These are phyloP conservation scores for Scaptomyza cyrtandrae DNA, from an alignment of 2,888 invertebrate genomes.

Conservation along the genomic window DNA sequence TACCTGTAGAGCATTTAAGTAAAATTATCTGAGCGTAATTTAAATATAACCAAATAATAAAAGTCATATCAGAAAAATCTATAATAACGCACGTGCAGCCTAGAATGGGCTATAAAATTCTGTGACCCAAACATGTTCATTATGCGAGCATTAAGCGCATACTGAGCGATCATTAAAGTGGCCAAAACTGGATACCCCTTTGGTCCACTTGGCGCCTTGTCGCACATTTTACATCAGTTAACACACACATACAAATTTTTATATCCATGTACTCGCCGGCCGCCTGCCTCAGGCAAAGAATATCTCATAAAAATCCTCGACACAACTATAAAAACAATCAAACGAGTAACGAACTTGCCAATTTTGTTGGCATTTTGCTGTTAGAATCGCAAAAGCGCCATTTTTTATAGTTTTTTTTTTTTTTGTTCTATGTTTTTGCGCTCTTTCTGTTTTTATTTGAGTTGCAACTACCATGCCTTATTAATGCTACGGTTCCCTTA, in stretches of 20 bases:
- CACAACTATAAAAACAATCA: conserved; percentile 77
- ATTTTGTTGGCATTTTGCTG: no score
- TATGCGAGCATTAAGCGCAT: conserved; percentile 20
- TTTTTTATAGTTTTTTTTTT: background rate
- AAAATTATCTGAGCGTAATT: background rate
- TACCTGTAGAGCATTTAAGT: no score
- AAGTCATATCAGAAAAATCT: background rate
- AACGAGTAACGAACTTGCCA: conserved; percentile 71
- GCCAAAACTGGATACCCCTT: conserved; percentile 22
- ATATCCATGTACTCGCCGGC: conserved; percentile 43
- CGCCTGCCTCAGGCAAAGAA: conserved; percentile 1
- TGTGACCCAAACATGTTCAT: conserved; percentile 15
- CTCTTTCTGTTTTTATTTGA: conserved; percentile 30
- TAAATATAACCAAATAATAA: background rate
- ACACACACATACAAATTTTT: conserved; percentile 71
- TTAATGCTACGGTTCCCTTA: conserved; percentile 32
- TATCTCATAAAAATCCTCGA: conserved; percentile 59
- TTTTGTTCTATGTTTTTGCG: conserved; percentile 14
- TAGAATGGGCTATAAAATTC: conserved; percentile 3
- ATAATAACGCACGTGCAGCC: background rate
- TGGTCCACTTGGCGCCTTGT: conserved; percentile 58
- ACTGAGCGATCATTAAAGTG: conserved; percentile 56
- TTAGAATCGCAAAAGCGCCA: conserved; percentile 13
- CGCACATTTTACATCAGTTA: conserved; percentile 72
- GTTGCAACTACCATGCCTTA: conserved; percentile 46